Evolutionary conservation across 2,113 vertebrate species (phyloP).

Genomic region (Synchiropus splendidus): DNA sequence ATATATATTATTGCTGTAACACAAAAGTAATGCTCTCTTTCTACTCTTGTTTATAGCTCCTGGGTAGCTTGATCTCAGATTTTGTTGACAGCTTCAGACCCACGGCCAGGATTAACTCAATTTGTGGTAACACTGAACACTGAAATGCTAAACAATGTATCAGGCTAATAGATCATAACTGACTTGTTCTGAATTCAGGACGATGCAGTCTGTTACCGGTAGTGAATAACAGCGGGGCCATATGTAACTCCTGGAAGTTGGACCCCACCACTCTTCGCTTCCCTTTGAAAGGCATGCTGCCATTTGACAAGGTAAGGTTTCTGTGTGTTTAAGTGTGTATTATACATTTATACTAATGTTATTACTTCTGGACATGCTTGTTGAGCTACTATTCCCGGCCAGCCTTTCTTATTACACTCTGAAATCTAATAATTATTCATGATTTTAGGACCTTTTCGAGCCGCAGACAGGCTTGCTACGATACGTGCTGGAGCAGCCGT

Average conservation of each 20-base stretch:
- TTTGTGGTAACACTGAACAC: slow-evolving; percentile 78
- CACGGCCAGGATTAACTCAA: slow-evolving; percentile 97
- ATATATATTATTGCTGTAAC: too few relatives aligned
- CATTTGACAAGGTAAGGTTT: slow-evolving; percentile 95
- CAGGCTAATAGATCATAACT: too few relatives aligned
- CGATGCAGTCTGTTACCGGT: slow-evolving; percentile 95
- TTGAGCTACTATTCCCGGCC: too few relatives aligned
- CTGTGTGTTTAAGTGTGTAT: too few relatives aligned
- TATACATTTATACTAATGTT: too few relatives aligned
- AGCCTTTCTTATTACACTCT: too few relatives aligned
- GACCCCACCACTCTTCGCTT: slow-evolving; percentile 93
- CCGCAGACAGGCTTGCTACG: slow-evolving; percentile 93
- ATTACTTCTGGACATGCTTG: too few relatives aligned
- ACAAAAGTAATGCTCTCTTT: too few relatives aligned
- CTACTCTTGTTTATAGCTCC: slow-evolving; percentile 64
- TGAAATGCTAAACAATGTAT: neutral
- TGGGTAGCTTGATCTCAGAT: slow-evolving; percentile 91
- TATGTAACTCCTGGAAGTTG: slow-evolving; percentile 98
- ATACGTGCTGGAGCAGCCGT: slow-evolving; percentile 96
- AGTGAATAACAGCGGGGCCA: slow-evolving; percentile 96
- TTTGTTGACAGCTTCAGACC: slow-evolving; percentile 98
- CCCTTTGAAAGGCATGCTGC: slow-evolving; percentile 89
- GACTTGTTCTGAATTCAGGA: slow-evolving; percentile 62
- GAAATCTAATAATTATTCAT: neutral
- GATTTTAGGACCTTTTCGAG: slow-evolving; percentile 89